Evolutionary conservation across 2,888 invertebrate species (phyloP), one percentile per base, ranked within the genome.

Genomic region (Hypena proboscidalis): DNA sequence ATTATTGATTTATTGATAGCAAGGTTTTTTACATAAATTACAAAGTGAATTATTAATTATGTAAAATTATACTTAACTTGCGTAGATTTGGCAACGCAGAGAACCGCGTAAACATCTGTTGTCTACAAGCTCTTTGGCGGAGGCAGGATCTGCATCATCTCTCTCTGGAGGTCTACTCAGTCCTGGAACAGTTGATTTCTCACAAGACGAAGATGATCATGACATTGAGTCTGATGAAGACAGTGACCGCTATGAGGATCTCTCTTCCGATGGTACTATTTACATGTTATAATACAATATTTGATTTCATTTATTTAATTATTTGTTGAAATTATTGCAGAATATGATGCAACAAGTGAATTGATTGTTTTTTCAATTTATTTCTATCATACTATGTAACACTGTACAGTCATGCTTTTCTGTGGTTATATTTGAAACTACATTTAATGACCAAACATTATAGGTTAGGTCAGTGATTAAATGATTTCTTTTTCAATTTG

Each of bases 91-190:
- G 97, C 95, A 95, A 75, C 93, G 96, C 21, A 91, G 97, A 49
- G 97, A 97, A 77, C 97, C 97, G 2, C 92, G 97, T 35, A 96
- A 95, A 77, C 97, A 97, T 87, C 89, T 97, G 50, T 82, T 97
- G 34, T 97, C 96, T 4, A 97, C 97, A 8, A 95, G 97, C 59
- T 97, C 97, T 25, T 81, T 95, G 64, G 96, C 95, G 13, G 97
- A 97, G 80, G 97, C 96, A 25, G 96, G 95, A 19, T 96, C 96
- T 11, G 95, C 95, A 15, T 96, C 96, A 14, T 97, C 96, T 3
- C 79, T 97, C 10, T 96, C 96, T 50, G 96, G 95, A 48, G 96
- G 96, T 44, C 93, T 97, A 13, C 89, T 97, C 9, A 97, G 97
- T 77, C 97, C 97, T 3, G 96, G 95, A 67, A 94, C 94, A 40